Conservation (phyloP, 2,797 vertebrate species). For the Lepus townsendii region DNA sequence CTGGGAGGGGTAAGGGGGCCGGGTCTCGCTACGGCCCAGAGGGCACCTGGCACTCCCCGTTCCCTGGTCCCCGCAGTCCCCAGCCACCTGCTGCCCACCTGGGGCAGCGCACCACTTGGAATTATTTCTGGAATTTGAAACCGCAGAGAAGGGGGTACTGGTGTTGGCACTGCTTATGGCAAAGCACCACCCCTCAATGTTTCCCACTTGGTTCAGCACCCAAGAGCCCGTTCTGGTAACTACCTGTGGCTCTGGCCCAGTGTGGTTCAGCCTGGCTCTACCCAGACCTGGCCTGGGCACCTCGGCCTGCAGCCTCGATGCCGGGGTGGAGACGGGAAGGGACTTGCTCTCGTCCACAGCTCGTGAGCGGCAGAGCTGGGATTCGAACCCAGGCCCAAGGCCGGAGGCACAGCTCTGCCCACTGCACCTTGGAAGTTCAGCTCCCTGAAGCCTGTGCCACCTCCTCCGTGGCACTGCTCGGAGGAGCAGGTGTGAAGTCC, state of each 20-base stretch:
- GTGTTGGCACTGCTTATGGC: too few species aligned
- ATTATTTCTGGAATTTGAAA: too few species aligned
- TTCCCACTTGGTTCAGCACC: too few species aligned
- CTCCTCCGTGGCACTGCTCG: accelerated
- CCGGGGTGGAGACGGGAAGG: background rate
- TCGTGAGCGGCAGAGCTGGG: too few species aligned
- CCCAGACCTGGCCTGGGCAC: too few species aligned
- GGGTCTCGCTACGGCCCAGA: too few species aligned
- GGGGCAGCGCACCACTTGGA: too few species aligned
- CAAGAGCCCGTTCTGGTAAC: too few species aligned
- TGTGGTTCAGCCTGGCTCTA: background rate
- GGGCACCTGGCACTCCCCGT: background rate
- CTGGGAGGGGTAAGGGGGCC: too few species aligned
- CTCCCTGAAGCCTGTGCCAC: background rate
- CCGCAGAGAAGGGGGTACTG: too few species aligned
- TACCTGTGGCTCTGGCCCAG: too few species aligned
- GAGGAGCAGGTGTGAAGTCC: background rate
- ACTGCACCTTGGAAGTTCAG: background rate
- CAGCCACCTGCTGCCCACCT: background rate
- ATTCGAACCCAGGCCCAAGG: background rate
- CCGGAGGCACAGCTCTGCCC: background rate
- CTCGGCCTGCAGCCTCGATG: background rate
- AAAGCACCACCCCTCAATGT: too few species aligned
- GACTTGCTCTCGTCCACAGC: background rate
- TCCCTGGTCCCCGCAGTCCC: background rate